A percentile compares a stretch with the other conserved stretches of the same genome.
phyloP scores from a whole-genome alignment of 2,113 vertebrate species.

The Notarius quadriscutis region DNA sequence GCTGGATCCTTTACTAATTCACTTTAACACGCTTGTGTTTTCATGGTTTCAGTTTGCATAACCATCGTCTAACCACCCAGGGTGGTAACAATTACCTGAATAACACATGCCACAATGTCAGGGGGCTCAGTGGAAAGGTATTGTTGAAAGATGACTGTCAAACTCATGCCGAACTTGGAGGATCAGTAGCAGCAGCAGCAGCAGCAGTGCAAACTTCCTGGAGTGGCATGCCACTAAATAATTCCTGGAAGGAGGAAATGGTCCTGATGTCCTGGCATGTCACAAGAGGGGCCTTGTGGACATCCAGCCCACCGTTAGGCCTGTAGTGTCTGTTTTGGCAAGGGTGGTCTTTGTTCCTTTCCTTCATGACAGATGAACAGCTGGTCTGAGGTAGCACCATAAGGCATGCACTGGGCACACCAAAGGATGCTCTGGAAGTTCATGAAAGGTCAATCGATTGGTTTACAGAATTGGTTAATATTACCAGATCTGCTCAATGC shows the following conservation, averaged over 20 bases:
- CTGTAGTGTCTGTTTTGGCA: not conserved
- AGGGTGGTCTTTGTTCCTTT: not conserved
- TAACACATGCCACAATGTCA: not conserved
- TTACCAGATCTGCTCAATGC: not conserved
- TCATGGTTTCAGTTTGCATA: not conserved
- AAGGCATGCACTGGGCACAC: not conserved
- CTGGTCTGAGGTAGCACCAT: not conserved
- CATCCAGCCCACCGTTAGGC: not conserved
- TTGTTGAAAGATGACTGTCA: no score
- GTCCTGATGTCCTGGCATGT: not conserved
- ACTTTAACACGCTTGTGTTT: not conserved
- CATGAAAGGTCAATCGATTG: not conserved
- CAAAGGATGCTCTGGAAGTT: not conserved
- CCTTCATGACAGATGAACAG: constrained; percentile 4
- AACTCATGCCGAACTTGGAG: not conserved
- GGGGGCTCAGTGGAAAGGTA: not conserved
- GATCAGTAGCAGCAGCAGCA: not conserved
- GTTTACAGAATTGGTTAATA: not conserved
- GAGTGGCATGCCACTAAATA: not conserved
- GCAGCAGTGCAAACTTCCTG: not conserved
- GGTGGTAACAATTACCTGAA: not conserved
- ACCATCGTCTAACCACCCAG: not conserved
- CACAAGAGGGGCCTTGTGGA: not conserved
- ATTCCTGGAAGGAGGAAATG: not conserved
- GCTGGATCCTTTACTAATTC: no score